Evolutionary conservation across 1,140 invertebrate genomes (phyloP).

Genomic region (Drosophila ananassae): DNA sequence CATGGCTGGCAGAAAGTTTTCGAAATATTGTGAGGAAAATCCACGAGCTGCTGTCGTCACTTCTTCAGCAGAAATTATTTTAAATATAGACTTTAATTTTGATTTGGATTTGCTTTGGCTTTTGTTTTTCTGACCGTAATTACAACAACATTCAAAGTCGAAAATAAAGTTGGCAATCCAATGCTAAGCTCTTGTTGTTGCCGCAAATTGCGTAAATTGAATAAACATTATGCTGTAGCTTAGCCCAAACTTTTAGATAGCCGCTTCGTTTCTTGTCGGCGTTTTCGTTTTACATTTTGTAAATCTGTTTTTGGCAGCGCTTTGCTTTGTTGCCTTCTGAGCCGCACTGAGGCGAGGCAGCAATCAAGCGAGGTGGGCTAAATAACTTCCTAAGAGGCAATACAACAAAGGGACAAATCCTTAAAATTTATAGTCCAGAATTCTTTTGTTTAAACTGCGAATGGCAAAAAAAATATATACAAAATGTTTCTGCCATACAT

Average conservation of each 20-base stretch:
- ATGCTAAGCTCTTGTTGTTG: conserved; percentile 42
- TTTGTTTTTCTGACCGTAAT: conserved; percentile 62
- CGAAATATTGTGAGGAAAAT: conserved; percentile 38
- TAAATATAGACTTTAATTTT: conserved; percentile 49
- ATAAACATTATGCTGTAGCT: conserved; percentile 72
- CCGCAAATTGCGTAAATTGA: conserved; percentile 78
- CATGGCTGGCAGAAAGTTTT: conserved; percentile 17
- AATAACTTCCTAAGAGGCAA: background rate
- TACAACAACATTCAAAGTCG: conserved; percentile 59
- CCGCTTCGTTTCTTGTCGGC: conserved; percentile 26
- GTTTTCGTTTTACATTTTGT: conserved; percentile 61
- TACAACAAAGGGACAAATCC: background rate
- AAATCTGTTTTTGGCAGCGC: conserved; percentile 61
- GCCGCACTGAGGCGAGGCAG: conserved; percentile 58
- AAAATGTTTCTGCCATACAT: background rate
- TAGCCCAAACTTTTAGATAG: conserved; percentile 30
- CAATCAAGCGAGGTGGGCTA: conserved; percentile 30
- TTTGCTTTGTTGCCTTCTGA: conserved; percentile 53
- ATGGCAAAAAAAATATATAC: too few relatives aligned
- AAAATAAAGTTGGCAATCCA: conserved; percentile 67
- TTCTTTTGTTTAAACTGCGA: too few relatives aligned
- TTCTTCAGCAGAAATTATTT: conserved; percentile 53
- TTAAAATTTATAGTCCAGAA: too few relatives aligned
- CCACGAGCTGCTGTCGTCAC: conserved; percentile 19
- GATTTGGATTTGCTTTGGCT: conserved; percentile 29